Percentiles rank a stretch among this genome's conserved stretches.
Evolutionary conservation across 2,797 vertebrate species (phyloP).

Genomic region (Propithecus deckenii): DNA sequence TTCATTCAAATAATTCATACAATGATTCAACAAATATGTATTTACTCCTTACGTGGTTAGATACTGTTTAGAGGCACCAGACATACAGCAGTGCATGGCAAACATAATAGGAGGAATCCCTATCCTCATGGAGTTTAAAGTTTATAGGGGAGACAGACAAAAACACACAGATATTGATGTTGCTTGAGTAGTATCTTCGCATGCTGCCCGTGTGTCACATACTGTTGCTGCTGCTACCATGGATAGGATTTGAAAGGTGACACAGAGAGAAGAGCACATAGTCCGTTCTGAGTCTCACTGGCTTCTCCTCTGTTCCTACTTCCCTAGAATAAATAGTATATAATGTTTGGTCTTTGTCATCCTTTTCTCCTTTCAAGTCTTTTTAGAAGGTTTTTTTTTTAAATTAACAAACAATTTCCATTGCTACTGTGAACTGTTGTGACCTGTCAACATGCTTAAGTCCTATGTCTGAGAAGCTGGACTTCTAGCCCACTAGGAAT

Average conservation of each 20-base stretch:
- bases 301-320: not conserved
- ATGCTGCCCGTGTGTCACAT: fast-evolving
- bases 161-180: not conserved
- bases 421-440: not conserved
- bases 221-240: not conserved
- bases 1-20: not conserved
- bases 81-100: not conserved
- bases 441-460: not conserved
- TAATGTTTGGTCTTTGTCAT: not conserved
- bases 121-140: not conserved
- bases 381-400: not conserved
- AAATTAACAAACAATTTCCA: not conserved
- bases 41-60: not conserved
- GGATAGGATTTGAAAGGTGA: not conserved
- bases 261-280: not conserved
- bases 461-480: not conserved
- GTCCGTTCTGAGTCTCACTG: not conserved
- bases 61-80: not conserved
- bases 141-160: not conserved
- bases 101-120: not conserved
- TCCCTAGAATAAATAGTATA: not conserved
- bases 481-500: not conserved
- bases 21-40: not conserved
- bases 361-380: not conserved
- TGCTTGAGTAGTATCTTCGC: not conserved